These are phyloP conservation scores for Drosophila pruinosa DNA, from an alignment of 1,140 invertebrate genomes.

Conservation along the genomic window DNA sequence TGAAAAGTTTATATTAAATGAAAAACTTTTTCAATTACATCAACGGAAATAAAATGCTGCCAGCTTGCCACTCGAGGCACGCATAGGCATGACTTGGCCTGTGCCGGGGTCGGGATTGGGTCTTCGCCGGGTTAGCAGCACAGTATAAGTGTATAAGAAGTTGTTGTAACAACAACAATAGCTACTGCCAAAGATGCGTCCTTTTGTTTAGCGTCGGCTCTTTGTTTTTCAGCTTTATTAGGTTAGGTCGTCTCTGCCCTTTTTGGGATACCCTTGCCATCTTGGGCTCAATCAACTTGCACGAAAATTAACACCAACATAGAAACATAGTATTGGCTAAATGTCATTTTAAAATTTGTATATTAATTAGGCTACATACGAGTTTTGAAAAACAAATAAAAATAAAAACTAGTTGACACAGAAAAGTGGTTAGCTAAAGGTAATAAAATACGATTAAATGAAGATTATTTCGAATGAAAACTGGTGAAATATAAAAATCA, in stretches of 20 bases:
- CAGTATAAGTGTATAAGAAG: background rate
- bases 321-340: background rate
- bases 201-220: slow-evolving; percentile 70
- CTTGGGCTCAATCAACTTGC: slow-evolving; percentile 9
- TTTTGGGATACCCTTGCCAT: slow-evolving; percentile 17
- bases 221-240: slow-evolving; percentile 81
- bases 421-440: no score
- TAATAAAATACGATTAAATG: background rate
- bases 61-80: slow-evolving; percentile 78
- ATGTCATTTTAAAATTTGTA: background rate
- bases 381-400: no score
- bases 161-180: slow-evolving; percentile 26
- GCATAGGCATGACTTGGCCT: slow-evolving; percentile 38
- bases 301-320: background rate
- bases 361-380: background rate
- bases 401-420: no score
- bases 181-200: slow-evolving; percentile 35
- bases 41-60: slow-evolving; percentile 81
- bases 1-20: slow-evolving; percentile 83
- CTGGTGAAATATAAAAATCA: no score
- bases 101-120: background rate
- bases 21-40: slow-evolving; percentile 83
- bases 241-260: slow-evolving; percentile 58
- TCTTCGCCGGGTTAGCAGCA: slow-evolving; percentile 7
- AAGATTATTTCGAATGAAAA: no score